Evolutionary conservation across 1,140 invertebrate species (phyloP).

Genomic region (Philotrypesis tridentata): DNA sequence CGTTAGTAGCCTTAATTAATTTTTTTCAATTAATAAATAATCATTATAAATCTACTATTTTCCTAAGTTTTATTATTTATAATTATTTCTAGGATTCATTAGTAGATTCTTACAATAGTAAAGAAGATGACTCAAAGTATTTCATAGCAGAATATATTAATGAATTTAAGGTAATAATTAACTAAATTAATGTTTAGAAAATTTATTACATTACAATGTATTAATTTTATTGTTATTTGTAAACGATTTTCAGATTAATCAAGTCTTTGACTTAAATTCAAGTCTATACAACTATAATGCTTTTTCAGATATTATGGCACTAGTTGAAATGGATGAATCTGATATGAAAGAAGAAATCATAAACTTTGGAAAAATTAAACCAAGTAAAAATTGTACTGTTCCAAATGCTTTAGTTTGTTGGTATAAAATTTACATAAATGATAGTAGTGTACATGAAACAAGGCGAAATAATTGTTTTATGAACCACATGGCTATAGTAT

Average conservation of each 20-base stretch:
- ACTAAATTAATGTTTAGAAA: neutral
- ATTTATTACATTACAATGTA: conserved; percentile 8
- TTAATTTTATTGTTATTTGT: conserved; percentile 11
- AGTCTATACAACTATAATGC: conserved; percentile 57
- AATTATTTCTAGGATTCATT: conserved; percentile 59
- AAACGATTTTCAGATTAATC: conserved; percentile 59
- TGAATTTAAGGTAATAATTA: conserved; percentile 67
- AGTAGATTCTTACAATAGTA: conserved; percentile 44
- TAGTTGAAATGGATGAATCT: conserved; percentile 58
- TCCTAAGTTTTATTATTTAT: conserved; percentile 58
- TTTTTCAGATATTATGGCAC: conserved; percentile 54
- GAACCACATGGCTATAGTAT: conserved; percentile 64
- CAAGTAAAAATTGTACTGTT: conserved; percentile 43
- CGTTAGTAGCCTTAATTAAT: conserved; percentile 24
- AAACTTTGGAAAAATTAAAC: conserved; percentile 56
- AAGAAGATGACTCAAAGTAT: conserved; percentile 57
- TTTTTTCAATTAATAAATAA: conserved; percentile 43
- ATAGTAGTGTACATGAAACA: conserved; percentile 54
- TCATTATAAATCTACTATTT: conserved; percentile 4
- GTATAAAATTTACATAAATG: conserved; percentile 59
- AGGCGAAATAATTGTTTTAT: conserved; percentile 61
- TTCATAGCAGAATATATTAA: conserved; percentile 73
- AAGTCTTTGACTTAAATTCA: conserved; percentile 64
- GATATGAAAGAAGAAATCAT: conserved; percentile 54
- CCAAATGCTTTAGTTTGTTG: conserved; percentile 66